Evolutionary conservation across 2,113 vertebrate species (phyloP).

Genomic region (Alectura lathami): DNA sequence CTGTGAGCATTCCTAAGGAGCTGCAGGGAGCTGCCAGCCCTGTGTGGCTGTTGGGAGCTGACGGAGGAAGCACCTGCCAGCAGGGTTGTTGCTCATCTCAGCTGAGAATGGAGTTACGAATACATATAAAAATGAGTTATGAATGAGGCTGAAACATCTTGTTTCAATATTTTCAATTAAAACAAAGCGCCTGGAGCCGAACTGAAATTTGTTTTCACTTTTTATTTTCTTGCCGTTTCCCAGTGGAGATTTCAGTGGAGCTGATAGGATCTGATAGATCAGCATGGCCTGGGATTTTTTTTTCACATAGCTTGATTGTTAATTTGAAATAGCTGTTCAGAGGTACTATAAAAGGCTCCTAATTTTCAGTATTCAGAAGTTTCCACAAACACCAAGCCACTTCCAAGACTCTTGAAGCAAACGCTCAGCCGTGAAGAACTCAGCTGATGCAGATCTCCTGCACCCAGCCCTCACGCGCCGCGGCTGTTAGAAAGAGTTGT

Average conservation of each 20-base stretch:
- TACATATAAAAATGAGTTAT: neutral
- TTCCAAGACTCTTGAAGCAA: neutral
- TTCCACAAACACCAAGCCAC: neutral
- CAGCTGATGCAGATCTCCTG: neutral
- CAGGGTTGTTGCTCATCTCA: neutral
- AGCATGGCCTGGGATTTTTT: fast-evolving
- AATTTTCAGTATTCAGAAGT: neutral
- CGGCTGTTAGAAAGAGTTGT: neutral
- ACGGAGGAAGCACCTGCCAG: neutral
- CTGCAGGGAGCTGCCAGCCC: neutral
- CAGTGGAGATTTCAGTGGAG: neutral
- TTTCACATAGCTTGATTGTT: neutral
- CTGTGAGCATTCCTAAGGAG: neutral
- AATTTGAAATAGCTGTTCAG: neutral
- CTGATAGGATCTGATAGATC: neutral
- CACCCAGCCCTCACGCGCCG: neutral
- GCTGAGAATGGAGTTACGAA: neutral
- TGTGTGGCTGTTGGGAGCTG: neutral
- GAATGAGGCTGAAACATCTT: neutral
- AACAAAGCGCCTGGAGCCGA: neutral
- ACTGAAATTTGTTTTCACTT: neutral
- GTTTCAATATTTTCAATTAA: conserved; percentile 10
- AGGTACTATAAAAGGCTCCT: neutral
- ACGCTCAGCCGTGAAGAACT: neutral
- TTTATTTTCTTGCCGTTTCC: neutral